Conservation (phyloP, 1,140 invertebrate species). For the Chironomus tepperi region DNA sequence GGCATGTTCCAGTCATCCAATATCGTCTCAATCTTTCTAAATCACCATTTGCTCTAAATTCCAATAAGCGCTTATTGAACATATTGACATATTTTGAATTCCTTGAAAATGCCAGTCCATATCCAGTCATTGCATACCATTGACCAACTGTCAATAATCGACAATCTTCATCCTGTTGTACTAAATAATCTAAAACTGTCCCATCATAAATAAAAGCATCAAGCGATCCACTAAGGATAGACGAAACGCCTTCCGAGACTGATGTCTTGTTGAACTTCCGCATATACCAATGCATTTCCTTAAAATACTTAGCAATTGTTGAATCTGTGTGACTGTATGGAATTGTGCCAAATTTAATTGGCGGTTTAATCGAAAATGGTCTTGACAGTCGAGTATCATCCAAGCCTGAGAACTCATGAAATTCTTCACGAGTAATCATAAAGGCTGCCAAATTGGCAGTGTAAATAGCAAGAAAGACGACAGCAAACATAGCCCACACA, state of each 20-base stretch:
- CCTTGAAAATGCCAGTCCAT: conserved; percentile 91
- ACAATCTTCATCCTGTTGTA: conserved; percentile 93
- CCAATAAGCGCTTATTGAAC: conserved; percentile 90
- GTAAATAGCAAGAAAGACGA: conserved; percentile 90
- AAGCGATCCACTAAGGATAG: conserved; percentile 81
- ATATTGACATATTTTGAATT: conserved; percentile 92
- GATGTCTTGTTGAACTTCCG: conserved; percentile 69
- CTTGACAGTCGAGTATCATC: conserved; percentile 82
- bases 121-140: conserved; percentile 83
- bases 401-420: conserved; percentile 85
- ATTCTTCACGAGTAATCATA: conserved; percentile 97
- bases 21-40: conserved; percentile 87
- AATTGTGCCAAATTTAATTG: conserved; percentile 91
- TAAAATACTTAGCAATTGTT: conserved; percentile 82
- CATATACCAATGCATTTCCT: conserved; percentile 90
- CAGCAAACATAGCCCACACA: conserved; percentile 96
- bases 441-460: conserved; percentile 97
- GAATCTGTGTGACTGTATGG: conserved; percentile 94
- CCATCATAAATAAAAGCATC: conserved; percentile 99
- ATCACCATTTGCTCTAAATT: conserved; percentile 93
- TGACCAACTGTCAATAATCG: conserved; percentile 88
- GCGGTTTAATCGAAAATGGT: conserved; percentile 79
- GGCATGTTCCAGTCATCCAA: conserved; percentile 97
- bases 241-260: conserved; percentile 76
- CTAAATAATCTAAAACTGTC: conserved; percentile 92